phyloP scores from a whole-genome alignment of 2,797 vertebrate genomes.

The Chelon labrosus region DNA sequence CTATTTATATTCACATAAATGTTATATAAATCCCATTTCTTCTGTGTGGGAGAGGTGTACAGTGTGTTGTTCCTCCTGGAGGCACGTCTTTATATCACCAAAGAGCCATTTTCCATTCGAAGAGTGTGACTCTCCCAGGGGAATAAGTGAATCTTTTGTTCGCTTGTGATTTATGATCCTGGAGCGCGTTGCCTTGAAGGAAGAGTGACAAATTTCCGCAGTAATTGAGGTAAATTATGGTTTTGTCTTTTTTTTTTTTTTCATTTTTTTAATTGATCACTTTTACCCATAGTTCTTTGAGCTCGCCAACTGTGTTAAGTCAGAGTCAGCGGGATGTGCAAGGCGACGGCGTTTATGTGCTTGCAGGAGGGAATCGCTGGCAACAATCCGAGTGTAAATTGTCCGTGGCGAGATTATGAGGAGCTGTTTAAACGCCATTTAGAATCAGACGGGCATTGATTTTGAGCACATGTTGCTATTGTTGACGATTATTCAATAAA shows the following conservation, averaged over 20 bases:
- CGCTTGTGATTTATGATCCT: conserved; percentile 76
- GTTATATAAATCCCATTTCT: conserved; percentile 52
- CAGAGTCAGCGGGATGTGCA: conserved; percentile 12
- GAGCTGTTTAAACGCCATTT: conserved; percentile 25
- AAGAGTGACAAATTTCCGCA: conserved; percentile 74
- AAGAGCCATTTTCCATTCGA: conserved; percentile 68
- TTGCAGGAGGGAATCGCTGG: conserved; percentile 3
- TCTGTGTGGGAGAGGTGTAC: conserved; percentile 41
- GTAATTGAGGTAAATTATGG: conserved; percentile 83
- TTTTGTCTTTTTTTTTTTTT: conserved; percentile 22
- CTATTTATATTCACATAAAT: conserved; percentile 64
- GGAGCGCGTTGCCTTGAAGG: conserved; percentile 65
- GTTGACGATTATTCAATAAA: conserved; percentile 20
- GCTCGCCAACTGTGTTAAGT: conserved; percentile 1
- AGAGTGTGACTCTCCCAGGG: conserved; percentile 58
- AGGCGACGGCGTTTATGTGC: conserved; percentile 6
- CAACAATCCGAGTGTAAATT: conserved; percentile 11
- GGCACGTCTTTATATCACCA: conserved; percentile 69
- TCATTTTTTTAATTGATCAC: conserved; percentile 56
- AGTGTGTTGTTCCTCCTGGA: conserved; percentile 55
- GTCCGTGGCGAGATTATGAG: conserved; percentile 8
- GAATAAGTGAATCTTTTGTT: conserved; percentile 63
- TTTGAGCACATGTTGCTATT: conserved; percentile 9
- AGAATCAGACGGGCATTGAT: conserved; percentile 31
- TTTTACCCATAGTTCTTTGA: conserved; percentile 50